A percentile compares a stretch with the other conserved stretches of the same genome.
Evolutionary conservation across 2,113 vertebrate species (phyloP).

Genomic region (Sebastes schlegelii): DNA sequence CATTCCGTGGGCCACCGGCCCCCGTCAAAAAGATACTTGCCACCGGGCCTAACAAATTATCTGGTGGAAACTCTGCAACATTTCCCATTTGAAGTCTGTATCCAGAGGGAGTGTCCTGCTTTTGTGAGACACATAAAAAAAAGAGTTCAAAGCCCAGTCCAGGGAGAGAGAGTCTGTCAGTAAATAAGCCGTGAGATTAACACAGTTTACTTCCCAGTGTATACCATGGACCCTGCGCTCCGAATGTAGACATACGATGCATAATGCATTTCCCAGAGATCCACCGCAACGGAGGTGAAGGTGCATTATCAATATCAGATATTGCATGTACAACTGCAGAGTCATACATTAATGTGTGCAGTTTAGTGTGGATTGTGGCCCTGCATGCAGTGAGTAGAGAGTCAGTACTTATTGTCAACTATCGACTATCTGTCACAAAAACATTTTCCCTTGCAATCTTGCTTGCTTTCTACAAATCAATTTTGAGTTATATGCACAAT

Average conservation of each 20-base stretch:
- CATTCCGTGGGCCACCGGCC: background rate
- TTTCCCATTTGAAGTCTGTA: conserved; percentile 36
- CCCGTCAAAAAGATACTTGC: background rate
- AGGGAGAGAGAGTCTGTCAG: conserved; percentile 48
- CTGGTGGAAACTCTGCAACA: background rate
- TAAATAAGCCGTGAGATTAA: conserved; percentile 60
- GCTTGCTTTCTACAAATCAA: background rate
- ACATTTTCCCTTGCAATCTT: background rate
- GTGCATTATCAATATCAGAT: background rate
- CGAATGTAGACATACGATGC: conserved; percentile 11
- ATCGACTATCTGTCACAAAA: background rate
- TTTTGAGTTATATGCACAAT: background rate
- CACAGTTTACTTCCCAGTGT: conserved; percentile 42
- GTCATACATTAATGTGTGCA: background rate
- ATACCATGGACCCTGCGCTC: conserved; percentile 20
- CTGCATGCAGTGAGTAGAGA: background rate
- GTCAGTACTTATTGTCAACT: background rate
- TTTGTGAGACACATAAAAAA: conserved; percentile 42
- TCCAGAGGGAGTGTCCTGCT: conserved; percentile 32
- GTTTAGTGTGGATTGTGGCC: background rate
- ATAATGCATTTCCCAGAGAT: conserved; percentile 50
- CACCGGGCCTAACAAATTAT: background rate
- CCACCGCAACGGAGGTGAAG: conserved; percentile 19
- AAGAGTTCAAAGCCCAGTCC: conserved; percentile 51
- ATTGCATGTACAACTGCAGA: conserved; percentile 15